Base-by-base conservation (phyloP, 2,888 invertebrate genomes). In the Stenodera caucasica region DNA sequence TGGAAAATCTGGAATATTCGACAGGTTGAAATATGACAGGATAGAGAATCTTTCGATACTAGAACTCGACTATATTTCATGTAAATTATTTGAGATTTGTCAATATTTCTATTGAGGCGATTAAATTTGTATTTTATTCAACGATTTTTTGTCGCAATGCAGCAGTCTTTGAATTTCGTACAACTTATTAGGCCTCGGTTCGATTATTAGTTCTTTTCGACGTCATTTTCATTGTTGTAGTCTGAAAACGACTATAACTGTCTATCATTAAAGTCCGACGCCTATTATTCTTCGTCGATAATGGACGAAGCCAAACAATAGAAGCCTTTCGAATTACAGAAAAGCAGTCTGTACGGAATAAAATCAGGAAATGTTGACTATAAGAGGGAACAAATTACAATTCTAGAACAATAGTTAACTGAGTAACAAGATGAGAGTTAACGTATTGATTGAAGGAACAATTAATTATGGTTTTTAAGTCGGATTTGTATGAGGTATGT, bases 341-440 rank as follows among this genome's bases (percentile, higher is more conserved):
- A 45, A 45, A 45, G 18, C 3, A 9, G 9, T 21, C 2, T 45
- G 45, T 45, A 45, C 12, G 5, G 12, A 45, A 45, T 45, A 45
- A 23, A 45, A n/a, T 1, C 23, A 45, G 37, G 7, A 15, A 37
- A 14, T 14, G 8, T 26, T 26, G 26, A n/a, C 23, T 23, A 18
- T 45, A 23, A 45, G 18, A 45, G 45, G 45, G 21, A 45, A 45
- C 45, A 45, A 45, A 23, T 45, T 45, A 45, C 45, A 21, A 23
- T 23, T 45, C 12, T 12, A 12, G 12, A 45, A 45, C 45, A 26
- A 26, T 26, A 26, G 26, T 26, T 26, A 5, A 26, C 2, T 26
- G 2, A 5, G 2, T 26, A 26, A 26, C 26, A 26, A 23, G 45
- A 18, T n/a, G n/a, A n/a, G n/a, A n/a, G n/a, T n/a, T n/a, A n/a